Evolutionary conservation across 2,113 vertebrate genomes (phyloP).

Genomic region (Alligator sinensis): DNA sequence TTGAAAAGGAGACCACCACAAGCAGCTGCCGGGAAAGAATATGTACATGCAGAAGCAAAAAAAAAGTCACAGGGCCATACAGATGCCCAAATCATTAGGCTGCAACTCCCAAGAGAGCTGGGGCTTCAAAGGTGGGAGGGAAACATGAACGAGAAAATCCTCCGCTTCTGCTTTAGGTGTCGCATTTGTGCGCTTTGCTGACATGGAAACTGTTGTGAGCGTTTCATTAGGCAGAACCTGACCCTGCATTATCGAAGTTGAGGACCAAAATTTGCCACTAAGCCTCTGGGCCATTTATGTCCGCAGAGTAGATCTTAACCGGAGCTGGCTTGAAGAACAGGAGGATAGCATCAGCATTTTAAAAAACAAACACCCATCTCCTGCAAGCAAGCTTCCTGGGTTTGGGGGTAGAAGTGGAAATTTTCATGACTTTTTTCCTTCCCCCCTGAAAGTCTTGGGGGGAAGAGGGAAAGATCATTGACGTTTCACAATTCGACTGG

Average conservation of each 20-base stretch:
- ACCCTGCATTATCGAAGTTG: neutral
- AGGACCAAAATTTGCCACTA: accelerated
- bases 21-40: neutral
- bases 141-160: neutral
- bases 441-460: no score
- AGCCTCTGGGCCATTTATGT: neutral
- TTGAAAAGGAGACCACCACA: neutral
- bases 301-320: no score
- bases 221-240: neutral
- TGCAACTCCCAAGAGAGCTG: neutral
- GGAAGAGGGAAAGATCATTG: neutral
- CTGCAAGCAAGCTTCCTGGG: no score
- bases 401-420: neutral
- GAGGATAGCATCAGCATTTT: no score
- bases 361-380: no score
- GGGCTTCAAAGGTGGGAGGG: neutral
- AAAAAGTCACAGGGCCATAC: neutral
- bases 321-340: no score
- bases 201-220: neutral
- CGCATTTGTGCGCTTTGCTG: neutral
- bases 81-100: accelerated
- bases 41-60: neutral
- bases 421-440: neutral
- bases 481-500: accelerated
- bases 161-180: neutral